A percentile compares a stretch with the other conserved stretches of the same genome.
Evolutionary conservation across 2,888 invertebrate genomes (phyloP).

Genomic region (Ennomos quercinarius): DNA sequence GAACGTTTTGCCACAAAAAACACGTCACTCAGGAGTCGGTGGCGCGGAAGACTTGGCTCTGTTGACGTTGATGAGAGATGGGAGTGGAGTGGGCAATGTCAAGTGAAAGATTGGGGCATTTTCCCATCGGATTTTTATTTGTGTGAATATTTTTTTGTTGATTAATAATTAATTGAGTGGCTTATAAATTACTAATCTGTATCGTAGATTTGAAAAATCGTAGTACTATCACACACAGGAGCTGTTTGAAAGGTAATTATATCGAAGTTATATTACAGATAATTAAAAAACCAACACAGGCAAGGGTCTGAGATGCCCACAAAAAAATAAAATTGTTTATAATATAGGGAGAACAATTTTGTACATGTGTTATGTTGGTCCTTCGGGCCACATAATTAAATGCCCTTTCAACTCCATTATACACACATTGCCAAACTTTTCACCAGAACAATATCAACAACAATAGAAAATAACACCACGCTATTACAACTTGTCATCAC

Average conservation of each 20-base stretch:
- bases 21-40: slow-evolving; percentile 62
- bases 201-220: too few species aligned
- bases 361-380: too few species aligned
- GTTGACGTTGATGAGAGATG: slow-evolving; percentile 36
- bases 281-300: too few species aligned
- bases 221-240: too few species aligned
- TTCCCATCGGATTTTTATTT: slow-evolving; percentile 22
- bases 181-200: too few species aligned
- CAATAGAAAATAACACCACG: slow-evolving; percentile 50
- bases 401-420: slow-evolving; percentile 51
- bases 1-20: slow-evolving; percentile 48
- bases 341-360: too few species aligned
- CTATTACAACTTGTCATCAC: slow-evolving; percentile 47
- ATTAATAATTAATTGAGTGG: neutral
- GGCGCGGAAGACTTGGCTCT: slow-evolving; percentile 57
- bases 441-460: slow-evolving; percentile 56
- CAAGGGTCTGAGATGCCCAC: too few species aligned
- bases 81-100: slow-evolving; percentile 45
- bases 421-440: slow-evolving; percentile 67
- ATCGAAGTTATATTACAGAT: too few species aligned
- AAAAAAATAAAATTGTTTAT: too few species aligned
- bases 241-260: too few species aligned
- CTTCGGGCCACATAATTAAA: slow-evolving; percentile 17
- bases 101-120: slow-evolving; percentile 11
- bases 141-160: slow-evolving; percentile 7